Evolutionary conservation across 1,140 invertebrate genomes (phyloP).

Genomic region (Subanguina moxae): DNA sequence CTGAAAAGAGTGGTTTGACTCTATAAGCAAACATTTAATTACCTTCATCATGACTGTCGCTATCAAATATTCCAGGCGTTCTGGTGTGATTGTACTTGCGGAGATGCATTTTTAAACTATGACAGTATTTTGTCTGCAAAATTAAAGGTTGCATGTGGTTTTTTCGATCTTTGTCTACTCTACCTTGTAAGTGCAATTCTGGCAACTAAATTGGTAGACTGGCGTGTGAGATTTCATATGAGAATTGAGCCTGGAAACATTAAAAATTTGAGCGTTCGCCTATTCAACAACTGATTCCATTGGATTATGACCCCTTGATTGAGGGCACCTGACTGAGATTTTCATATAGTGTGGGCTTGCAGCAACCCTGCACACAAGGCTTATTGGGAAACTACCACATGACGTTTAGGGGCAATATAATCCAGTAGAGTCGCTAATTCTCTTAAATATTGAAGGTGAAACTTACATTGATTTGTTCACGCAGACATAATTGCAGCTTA

Average conservation of each 20-base stretch:
- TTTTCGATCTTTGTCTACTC: too few species aligned
- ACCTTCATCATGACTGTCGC: slow-evolving; percentile 33
- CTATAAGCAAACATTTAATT: too few species aligned
- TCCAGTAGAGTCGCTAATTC: too few species aligned
- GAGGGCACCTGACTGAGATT: too few species aligned
- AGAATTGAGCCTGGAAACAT: slow-evolving; percentile 80
- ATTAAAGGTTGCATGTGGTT: slow-evolving; percentile 35
- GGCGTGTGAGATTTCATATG: slow-evolving; percentile 97
- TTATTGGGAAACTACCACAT: too few species aligned
- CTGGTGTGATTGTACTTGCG: slow-evolving; percentile 84
- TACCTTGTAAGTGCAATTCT: slow-evolving; percentile 69
- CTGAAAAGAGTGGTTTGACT: neutral
- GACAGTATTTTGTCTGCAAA: slow-evolving; percentile 97
- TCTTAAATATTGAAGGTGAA: too few species aligned
- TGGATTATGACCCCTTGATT: too few species aligned
- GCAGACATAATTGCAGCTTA: slow-evolving; percentile 79
- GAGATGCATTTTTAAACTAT: slow-evolving; percentile 89
- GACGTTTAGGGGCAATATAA: too few species aligned
- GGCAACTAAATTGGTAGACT: slow-evolving; percentile 89
- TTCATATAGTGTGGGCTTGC: too few species aligned
- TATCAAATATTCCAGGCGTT: slow-evolving; percentile 74
- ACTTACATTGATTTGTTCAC: slow-evolving; percentile 80
- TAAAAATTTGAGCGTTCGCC: too few species aligned
- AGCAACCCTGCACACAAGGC: too few species aligned
- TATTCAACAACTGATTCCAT: too few species aligned